These are phyloP conservation scores for Anastatus disparis DNA, from an alignment of 1,140 invertebrate genomes.

Conservation along the genomic window DNA sequence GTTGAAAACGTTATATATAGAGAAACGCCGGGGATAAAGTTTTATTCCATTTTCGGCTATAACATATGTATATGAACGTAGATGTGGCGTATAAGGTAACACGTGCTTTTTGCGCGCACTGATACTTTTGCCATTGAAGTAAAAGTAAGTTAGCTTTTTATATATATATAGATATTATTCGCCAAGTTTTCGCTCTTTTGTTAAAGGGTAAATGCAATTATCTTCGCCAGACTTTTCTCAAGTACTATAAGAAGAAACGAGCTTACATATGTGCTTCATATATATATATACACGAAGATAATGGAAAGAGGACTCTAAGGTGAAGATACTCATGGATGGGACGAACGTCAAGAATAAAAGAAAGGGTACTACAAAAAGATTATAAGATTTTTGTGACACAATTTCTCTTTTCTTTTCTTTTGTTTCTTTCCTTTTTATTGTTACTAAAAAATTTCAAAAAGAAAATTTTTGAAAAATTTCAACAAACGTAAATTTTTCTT, in stretches of 20 bases:
- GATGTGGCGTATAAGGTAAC: background rate
- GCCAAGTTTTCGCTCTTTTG: background rate
- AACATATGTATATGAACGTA: background rate
- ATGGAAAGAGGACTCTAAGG: no score
- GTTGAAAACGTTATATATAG: no score
- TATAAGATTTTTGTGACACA: background rate
- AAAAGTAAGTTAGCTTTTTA: no score
- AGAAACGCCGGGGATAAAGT: background rate
- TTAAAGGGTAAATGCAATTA: constrained; percentile 31
- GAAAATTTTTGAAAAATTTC: no score
- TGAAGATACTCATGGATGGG: background rate
- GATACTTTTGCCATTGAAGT: no score
- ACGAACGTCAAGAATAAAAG: background rate
- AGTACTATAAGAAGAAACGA: constrained; percentile 21
- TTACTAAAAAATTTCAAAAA: no score
- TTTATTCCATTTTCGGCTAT: background rate
- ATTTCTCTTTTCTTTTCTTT: no score
- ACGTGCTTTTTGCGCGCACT: no score
- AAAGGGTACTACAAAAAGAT: constrained; percentile 10
- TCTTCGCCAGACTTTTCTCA: constrained; percentile 11
- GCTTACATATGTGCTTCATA: no score
- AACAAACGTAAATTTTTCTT: no score
- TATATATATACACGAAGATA: no score
- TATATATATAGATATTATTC: background rate
- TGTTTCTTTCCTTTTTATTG: no score